Evolutionary conservation across 2,113 vertebrate genomes (phyloP).

Genomic region (Poeciliopsis retropinna): DNA sequence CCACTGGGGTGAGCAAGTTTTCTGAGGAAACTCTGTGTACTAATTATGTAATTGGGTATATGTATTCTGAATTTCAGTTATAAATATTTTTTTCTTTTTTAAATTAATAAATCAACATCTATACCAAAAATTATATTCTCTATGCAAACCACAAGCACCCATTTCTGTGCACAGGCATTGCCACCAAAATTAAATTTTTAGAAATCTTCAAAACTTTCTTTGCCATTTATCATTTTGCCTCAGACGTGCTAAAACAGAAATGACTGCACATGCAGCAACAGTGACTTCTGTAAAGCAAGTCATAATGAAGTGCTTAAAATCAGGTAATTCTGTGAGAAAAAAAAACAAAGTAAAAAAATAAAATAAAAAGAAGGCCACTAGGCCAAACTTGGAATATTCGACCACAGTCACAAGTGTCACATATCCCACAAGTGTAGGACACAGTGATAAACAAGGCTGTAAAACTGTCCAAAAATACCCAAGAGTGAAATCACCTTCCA

Average conservation of each 20-base stretch:
- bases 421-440: slow-evolving; percentile 10
- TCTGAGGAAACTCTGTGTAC: no score
- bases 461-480: slow-evolving; percentile 50
- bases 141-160: no score
- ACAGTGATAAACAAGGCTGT: slow-evolving; percentile 48
- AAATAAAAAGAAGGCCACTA: slow-evolving; percentile 14
- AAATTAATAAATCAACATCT: no score
- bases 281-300: slow-evolving; percentile 9
- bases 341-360: slow-evolving; percentile 11
- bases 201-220: no score
- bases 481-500: slow-evolving; percentile 50
- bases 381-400: slow-evolving; percentile 31
- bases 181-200: no score
- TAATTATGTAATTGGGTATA: background rate
- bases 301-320: slow-evolving; percentile 23
- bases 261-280: background rate
- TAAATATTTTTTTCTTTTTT: no score
- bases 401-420: slow-evolving; percentile 11
- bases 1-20: no score
- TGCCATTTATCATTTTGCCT: no score
- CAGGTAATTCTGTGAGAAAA: slow-evolving; percentile 15
- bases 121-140: no score
- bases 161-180: no score
- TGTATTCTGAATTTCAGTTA: background rate
- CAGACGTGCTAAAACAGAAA: background rate